phyloP scores from a whole-genome alignment of 2,888 invertebrate genomes.

The Teinopalpus imperialis region DNA sequence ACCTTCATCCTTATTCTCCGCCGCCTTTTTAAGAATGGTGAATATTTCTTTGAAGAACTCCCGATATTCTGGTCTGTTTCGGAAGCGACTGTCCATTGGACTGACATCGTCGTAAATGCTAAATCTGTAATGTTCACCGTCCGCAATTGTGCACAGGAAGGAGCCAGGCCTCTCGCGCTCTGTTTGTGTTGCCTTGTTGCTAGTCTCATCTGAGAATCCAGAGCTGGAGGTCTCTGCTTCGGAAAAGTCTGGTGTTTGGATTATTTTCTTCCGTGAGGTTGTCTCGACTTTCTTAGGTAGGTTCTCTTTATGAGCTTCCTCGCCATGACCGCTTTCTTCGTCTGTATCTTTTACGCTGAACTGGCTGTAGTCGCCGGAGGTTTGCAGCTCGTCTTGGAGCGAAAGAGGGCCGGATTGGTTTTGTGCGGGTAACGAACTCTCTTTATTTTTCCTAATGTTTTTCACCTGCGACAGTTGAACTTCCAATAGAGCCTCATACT shows the following conservation, averaged over 20 bases:
- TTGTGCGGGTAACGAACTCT: conserved; percentile 46
- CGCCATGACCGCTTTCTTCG: conserved; percentile 84
- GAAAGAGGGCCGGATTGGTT: conserved; percentile 72
- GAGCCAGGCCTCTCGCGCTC: conserved; percentile 89
- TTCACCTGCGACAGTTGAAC: conserved; percentile 86
- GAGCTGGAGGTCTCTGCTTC: conserved; percentile 93
- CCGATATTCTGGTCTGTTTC: conserved; percentile 90
- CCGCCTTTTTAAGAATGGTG: conserved; percentile 90
- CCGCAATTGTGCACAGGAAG: conserved; percentile 91
- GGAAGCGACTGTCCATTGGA: conserved; percentile 90
- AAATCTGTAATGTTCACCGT: conserved; percentile 92
- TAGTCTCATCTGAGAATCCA: conserved; percentile 91
- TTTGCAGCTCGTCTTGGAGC: conserved; percentile 88
- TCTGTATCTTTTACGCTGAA: conserved; percentile 84
- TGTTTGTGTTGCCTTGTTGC: conserved; percentile 92
- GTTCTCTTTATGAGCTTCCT: conserved; percentile 75
- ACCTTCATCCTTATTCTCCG: conserved; percentile 90
- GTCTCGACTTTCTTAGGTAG: conserved; percentile 68
- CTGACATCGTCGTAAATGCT: conserved; percentile 91
- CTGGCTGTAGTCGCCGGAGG: conserved; percentile 87
- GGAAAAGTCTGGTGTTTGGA: conserved; percentile 91
- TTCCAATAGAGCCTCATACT: conserved; percentile 91
- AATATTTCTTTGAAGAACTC: conserved; percentile 92
- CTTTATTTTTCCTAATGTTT: conserved; percentile 70
- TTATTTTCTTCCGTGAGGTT: conserved; percentile 79